Evolutionary conservation across 2,888 invertebrate species (phyloP), one percentile per base, ranked within the genome.

Genomic region (Drosophila flavopinicola): DNA sequence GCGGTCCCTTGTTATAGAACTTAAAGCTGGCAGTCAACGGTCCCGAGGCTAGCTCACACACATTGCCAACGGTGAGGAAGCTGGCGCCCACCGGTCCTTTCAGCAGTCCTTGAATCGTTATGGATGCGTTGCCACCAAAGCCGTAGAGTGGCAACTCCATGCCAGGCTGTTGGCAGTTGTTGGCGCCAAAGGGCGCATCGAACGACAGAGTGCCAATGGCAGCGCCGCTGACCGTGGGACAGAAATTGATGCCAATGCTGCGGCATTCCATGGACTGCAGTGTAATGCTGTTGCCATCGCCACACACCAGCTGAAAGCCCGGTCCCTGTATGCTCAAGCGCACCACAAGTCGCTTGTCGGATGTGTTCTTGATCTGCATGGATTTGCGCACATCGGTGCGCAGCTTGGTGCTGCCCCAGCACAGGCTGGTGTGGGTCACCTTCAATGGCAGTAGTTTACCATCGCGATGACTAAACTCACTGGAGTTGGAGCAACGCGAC

Each of bases 331-430:
- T 91, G 29, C 90, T 89, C 20, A 92, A 91, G 47, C 93, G 92
- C 13, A 94, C 87, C n/a, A 92, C 91, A 5, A 94, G 89, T 44
- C 93, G 92, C 73, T 93, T 93, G 30, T 91, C 89, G 7, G 93
- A 92, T 7, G 91, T 93, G 76, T 94, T 94, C 59, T 93, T 92
- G 5, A 90, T 75, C 30, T 84, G 91, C 83, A 94, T 92, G 38
- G 93, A 92, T 71, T 93, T 93, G 1, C 90, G 91, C 0, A 91
- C 91, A 13, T 90, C 91, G 65, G 92, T 93, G 25, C 93, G 93
- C 7, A 92, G 84, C 80, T 92, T 93, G 1, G 93, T 88, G 74
- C 93, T 93, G 24, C 93, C 93, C 94, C 94, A 94, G 11, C 93
- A 92, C 5, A 94, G 75, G 66, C 93, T 92, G 6, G 91, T 90